Percentiles rank a stretch among this genome's conserved stretches.
Conservation (phyloP, 2,113 vertebrate species). For the Rhinopithecus roxellana region DNA sequence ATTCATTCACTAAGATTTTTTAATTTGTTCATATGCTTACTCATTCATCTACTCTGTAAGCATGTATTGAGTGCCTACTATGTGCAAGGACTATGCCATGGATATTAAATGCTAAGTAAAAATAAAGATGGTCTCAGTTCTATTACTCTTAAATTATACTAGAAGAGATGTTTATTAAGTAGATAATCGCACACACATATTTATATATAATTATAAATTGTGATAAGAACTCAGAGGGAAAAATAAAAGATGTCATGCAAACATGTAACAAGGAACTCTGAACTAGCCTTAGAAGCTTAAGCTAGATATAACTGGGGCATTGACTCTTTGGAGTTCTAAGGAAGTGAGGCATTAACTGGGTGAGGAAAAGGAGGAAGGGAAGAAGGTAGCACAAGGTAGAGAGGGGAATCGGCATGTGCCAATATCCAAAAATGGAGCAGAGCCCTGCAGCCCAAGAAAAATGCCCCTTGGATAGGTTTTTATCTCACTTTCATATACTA, state of each 20-base stretch:
- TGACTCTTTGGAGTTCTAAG: neutral
- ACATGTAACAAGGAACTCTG: neutral
- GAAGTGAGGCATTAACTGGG: too few species aligned
- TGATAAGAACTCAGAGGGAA: neutral
- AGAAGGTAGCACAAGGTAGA: neutral
- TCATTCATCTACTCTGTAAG: neutral
- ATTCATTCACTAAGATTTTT: neutral
- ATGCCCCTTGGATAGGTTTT: neutral
- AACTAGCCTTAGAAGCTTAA: neutral
- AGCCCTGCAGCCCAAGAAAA: neutral
- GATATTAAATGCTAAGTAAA: neutral
- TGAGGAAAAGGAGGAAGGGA: neutral
- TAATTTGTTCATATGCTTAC: neutral
- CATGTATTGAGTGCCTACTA: neutral
- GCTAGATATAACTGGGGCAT: neutral
- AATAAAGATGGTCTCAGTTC: neutral
- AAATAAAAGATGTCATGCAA: neutral
- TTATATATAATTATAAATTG: neutral
- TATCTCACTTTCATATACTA: neutral
- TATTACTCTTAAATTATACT: neutral
- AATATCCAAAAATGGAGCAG: neutral
- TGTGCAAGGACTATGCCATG: neutral
- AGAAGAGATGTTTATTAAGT: neutral
- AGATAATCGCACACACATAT: neutral
- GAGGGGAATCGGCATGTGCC: rapidly evolving